These are phyloP conservation scores for Patiria pectinifera DNA, from an alignment of 53 echinoderm and acorn worm species.

Conservation along the genomic window DNA sequence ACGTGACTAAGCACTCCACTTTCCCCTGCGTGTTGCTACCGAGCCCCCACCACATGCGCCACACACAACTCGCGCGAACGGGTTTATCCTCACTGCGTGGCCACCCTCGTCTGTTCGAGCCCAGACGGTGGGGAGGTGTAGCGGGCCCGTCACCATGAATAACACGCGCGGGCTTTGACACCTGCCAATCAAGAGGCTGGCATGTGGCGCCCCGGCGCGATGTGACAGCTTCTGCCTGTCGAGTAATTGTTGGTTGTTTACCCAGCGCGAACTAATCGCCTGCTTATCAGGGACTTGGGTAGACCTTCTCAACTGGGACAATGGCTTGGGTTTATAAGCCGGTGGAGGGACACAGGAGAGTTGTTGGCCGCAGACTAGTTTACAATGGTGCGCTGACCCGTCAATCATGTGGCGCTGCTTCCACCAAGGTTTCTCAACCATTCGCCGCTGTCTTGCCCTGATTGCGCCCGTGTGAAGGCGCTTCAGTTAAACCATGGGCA, in stretches of 20 bases:
- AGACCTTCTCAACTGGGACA: conserved; percentile 16
- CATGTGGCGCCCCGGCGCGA: conserved; percentile 20
- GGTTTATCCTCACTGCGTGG: conserved; percentile 1
- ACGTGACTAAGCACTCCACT: conserved; percentile 20
- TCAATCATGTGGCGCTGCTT: background rate
- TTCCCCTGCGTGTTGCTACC: background rate
- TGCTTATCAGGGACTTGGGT: conserved; percentile 32
- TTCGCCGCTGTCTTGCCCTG: background rate
- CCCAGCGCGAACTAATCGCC: conserved; percentile 32
- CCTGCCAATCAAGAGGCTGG: conserved; percentile 33
- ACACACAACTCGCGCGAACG: background rate
- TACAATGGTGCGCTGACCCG: conserved; percentile 4
- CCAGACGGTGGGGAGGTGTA: background rate
- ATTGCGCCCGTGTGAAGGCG: background rate
- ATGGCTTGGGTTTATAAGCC: background rate
- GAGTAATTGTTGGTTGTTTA: conserved; percentile 56
- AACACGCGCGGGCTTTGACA: conserved; percentile 22
- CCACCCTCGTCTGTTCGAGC: background rate
- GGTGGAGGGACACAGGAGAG: background rate
- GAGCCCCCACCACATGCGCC: background rate
- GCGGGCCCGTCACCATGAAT: conserved; percentile 39
- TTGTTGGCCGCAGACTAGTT: background rate
- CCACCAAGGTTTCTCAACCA: background rate
- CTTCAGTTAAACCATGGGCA: background rate
- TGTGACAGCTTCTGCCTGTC: conserved; percentile 36